Evolutionary conservation across 2,113 vertebrate species (phyloP).

Genomic region (Parotia lawesii): DNA sequence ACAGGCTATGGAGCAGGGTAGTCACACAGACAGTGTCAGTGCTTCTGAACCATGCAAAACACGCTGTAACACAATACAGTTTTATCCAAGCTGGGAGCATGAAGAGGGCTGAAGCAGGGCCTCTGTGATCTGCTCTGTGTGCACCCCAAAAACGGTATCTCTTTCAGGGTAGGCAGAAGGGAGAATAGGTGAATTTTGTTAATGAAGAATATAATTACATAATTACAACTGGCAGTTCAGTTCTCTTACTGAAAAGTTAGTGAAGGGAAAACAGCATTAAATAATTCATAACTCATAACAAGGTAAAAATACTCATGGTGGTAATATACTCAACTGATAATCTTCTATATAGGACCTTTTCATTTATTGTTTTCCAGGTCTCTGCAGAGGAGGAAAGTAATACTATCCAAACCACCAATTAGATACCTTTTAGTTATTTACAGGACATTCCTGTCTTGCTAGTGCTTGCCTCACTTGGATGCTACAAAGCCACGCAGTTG

Average conservation of each 20-base stretch:
- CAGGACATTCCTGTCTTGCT: fast-evolving
- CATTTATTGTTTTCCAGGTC: background rate
- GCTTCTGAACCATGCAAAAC: background rate
- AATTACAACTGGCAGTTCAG: background rate
- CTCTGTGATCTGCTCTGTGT: fast-evolving
- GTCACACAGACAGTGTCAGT: background rate
- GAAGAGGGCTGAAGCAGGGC: background rate
- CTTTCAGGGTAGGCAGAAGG: background rate
- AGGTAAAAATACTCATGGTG: background rate
- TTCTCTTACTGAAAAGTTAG: background rate
- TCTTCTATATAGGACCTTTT: background rate
- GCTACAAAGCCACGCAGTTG: background rate
- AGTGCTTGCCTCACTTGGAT: background rate
- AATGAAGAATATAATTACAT: background rate
- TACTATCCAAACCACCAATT: background rate
- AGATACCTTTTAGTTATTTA: background rate
- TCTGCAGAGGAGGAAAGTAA: background rate
- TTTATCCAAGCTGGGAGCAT: background rate
- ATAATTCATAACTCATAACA: background rate
- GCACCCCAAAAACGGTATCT: no score
- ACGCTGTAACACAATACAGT: background rate
- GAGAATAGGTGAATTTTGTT: background rate
- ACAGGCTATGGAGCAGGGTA: fast-evolving
- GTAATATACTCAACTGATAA: background rate
- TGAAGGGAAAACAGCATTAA: background rate